A percentile compares a stretch with the other conserved stretches of the same genome.
These are phyloP conservation scores for Rhagonycha lutea DNA, from an alignment of 2,888 invertebrate genomes.

Conservation along the genomic window DNA sequence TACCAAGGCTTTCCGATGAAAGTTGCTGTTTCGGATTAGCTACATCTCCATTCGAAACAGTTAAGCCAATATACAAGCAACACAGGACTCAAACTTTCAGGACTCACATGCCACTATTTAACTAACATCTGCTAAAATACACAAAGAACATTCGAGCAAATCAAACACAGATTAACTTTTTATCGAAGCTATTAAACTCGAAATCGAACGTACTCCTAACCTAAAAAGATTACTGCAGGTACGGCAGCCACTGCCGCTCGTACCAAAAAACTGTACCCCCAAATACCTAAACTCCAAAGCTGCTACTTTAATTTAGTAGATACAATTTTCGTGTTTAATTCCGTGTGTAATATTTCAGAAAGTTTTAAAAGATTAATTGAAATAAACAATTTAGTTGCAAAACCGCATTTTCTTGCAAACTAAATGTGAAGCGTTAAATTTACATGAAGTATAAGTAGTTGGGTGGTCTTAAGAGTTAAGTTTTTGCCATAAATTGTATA, in stretches of 20 bases:
- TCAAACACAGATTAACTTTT: not conserved
- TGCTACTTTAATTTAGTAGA: not conserved
- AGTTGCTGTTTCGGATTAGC: slow-evolving; percentile 40
- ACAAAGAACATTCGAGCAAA: slow-evolving; percentile 35
- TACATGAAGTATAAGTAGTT: not conserved
- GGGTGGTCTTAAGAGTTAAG: not conserved
- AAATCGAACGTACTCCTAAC: not conserved
- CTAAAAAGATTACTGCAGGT: not conserved
- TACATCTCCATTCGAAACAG: slow-evolving; percentile 41
- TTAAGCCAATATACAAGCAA: slow-evolving; percentile 48
- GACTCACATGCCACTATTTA: slow-evolving; percentile 38
- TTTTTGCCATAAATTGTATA: not conserved
- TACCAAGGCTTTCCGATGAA: slow-evolving; percentile 31
- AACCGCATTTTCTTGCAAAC: not conserved
- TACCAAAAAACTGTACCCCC: no score
- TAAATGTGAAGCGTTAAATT: not conserved
- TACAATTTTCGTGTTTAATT: not conserved
- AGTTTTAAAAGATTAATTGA: not conserved
- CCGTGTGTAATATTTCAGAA: not conserved
- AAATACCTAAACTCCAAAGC: no score
- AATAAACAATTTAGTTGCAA: not conserved
- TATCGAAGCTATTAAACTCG: not conserved
- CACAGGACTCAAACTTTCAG: slow-evolving; percentile 33
- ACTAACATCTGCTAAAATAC: slow-evolving; percentile 43
- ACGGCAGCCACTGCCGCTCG: not conserved